Conservation (phyloP, 1,140 invertebrate species). For the Pogonomyrmex barbatus region DNA sequence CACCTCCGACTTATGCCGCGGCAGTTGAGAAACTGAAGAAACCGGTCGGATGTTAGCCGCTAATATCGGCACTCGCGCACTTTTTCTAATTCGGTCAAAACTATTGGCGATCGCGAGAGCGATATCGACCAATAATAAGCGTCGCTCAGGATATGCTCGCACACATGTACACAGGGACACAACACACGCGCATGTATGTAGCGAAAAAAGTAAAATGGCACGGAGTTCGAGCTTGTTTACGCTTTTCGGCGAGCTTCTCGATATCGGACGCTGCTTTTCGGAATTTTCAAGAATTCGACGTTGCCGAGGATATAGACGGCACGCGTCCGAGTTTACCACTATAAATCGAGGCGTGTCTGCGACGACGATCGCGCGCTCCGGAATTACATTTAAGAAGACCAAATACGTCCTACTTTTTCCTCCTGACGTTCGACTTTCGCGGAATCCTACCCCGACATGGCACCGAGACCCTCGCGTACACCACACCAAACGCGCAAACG, state of each 20-base stretch:
- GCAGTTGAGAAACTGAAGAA: background rate
- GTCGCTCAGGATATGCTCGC: background rate
- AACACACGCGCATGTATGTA: too few relatives aligned
- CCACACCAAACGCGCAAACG: constrained; percentile 9
- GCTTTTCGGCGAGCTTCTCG: too few relatives aligned
- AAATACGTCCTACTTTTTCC: background rate
- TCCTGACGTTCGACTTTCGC: background rate
- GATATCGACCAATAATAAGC: background rate
- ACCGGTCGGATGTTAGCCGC: background rate
- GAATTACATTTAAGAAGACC: background rate
- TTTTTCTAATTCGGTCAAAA: background rate
- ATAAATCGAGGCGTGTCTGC: too few relatives aligned
- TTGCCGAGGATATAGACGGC: too few relatives aligned
- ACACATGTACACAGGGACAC: too few relatives aligned
- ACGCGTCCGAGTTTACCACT: too few relatives aligned
- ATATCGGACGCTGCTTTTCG: too few relatives aligned
- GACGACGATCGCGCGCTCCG: background rate
- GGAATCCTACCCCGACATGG: background rate
- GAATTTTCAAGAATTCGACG: too few relatives aligned
- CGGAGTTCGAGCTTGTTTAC: too few relatives aligned
- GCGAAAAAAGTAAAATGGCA: too few relatives aligned
- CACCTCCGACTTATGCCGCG: background rate
- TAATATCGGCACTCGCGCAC: background rate
- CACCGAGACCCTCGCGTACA: background rate
- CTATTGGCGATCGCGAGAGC: background rate